Percentiles rank a stretch among this genome's conserved stretches.
Conservation (phyloP, 1,140 invertebrate genomes). For the Trichonephila clavata region DNA sequence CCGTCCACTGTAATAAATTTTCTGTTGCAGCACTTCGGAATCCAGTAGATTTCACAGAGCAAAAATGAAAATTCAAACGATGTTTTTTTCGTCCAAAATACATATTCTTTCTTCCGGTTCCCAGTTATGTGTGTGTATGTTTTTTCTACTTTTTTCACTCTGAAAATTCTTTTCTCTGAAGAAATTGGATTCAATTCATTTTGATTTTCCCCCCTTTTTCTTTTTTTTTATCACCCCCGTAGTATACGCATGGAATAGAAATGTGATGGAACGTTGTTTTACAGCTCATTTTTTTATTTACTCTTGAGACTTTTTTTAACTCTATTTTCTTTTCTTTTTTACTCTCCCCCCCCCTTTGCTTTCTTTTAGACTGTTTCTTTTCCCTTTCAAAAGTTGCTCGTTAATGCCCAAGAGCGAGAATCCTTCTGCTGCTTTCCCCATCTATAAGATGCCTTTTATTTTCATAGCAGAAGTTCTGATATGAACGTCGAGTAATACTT, state of each 20-base stretch:
- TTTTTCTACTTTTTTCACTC: conserved; percentile 26
- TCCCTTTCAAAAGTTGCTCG: conserved; percentile 6
- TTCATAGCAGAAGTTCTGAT: conserved; percentile 12
- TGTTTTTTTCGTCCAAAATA: conserved; percentile 74
- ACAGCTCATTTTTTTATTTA: conserved; percentile 63
- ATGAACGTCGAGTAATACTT: neutral
- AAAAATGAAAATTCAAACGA: conserved; percentile 75
- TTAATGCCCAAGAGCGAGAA: conserved; percentile 31
- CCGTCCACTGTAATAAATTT: conserved; percentile 65
- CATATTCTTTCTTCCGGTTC: conserved; percentile 69
- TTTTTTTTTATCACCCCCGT: conserved; percentile 45
- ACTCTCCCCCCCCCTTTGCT: neutral
- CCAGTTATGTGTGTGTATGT: conserved; percentile 20
- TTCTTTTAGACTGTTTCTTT: conserved; percentile 7
- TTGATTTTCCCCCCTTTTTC: conserved; percentile 20
- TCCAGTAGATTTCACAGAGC: conserved; percentile 65
- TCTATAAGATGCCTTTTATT: neutral
- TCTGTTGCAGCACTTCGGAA: conserved; percentile 55
- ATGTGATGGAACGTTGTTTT: conserved; percentile 74
- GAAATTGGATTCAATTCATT: conserved; percentile 76
- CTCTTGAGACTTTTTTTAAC: conserved; percentile 16
- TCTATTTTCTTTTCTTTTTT: neutral
- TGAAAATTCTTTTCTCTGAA: conserved; percentile 63
- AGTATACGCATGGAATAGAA: conserved; percentile 63
- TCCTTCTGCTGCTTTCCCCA: neutral